phyloP scores from a whole-genome alignment of 2,888 invertebrate species.

The Drosophila incognita region DNA sequence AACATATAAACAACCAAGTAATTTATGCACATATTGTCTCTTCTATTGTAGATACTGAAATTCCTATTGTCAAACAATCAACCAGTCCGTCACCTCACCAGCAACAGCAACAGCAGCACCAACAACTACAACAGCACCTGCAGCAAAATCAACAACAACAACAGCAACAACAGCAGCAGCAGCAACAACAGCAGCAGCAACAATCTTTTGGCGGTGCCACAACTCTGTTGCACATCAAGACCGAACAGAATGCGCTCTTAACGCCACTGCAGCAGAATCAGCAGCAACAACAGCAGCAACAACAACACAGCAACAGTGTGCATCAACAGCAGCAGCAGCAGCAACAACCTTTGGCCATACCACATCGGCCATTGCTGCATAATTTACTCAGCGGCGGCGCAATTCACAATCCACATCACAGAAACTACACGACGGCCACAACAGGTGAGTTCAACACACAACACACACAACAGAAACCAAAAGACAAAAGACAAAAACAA shows the following conservation, averaged over 20 bases:
- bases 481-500: neutral
- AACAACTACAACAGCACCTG: constrained; percentile 69
- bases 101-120: constrained; percentile 71
- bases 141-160: constrained; percentile 77
- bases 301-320: constrained; percentile 68
- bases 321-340: constrained; percentile 72
- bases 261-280: constrained; percentile 72
- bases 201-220: constrained; percentile 77
- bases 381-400: constrained; percentile 85
- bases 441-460: constrained; percentile 82
- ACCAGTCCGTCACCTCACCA: constrained; percentile 84
- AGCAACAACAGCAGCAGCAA: constrained; percentile 62
- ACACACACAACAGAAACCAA: neutral
- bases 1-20: neutral
- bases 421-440: constrained; percentile 85
- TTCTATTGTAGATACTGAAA: constrained; percentile 84
- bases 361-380: constrained; percentile 85
- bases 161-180: constrained; percentile 57
- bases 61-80: constrained; percentile 85
- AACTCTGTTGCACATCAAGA: constrained; percentile 83
- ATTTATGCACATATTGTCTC: constrained; percentile 13
- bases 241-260: constrained; percentile 82
- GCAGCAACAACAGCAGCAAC: constrained; percentile 68
- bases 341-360: constrained; percentile 82
- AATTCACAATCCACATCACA: constrained; percentile 85